phyloP scores from a whole-genome alignment of 1,140 invertebrate species.

The Micrasema longulum region DNA sequence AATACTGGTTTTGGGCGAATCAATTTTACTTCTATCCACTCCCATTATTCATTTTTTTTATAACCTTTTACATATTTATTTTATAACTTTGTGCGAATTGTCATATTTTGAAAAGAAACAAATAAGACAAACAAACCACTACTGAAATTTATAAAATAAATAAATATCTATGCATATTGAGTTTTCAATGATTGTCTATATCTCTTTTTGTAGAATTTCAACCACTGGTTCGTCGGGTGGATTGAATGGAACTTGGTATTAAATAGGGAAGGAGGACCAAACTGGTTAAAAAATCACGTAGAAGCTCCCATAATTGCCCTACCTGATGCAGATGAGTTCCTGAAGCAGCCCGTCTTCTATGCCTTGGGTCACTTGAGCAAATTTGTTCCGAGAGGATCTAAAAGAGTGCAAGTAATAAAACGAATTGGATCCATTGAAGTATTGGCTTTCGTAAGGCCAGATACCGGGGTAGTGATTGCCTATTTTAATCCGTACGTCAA shows the following conservation, averaged over 20 bases:
- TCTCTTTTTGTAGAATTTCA: conserved; percentile 80
- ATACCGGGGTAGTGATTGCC: conserved; percentile 70
- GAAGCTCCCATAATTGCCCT: conserved; percentile 85
- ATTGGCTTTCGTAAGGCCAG: conserved; percentile 61
- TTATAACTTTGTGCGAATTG: too few relatives aligned
- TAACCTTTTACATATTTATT: too few relatives aligned
- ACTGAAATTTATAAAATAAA: too few relatives aligned
- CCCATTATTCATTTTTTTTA: too few relatives aligned
- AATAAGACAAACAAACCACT: too few relatives aligned
- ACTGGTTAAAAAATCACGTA: conserved; percentile 81
- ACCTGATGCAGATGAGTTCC: conserved; percentile 75
- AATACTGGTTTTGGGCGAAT: too few relatives aligned
- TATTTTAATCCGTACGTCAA: conserved; percentile 77
- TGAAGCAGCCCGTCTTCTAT: conserved; percentile 92
- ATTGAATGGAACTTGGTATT: conserved; percentile 92
- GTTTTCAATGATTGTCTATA: too few relatives aligned
- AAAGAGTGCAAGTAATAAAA: conserved; percentile 60
- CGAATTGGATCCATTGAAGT: conserved; percentile 57
- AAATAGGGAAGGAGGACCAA: conserved; percentile 83
- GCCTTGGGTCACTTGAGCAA: conserved; percentile 88
- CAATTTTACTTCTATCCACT: too few relatives aligned
- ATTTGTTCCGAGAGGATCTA: conserved; percentile 77
- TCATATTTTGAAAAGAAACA: too few relatives aligned
- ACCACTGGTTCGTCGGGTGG: conserved; percentile 80
- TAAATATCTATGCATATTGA: too few relatives aligned